These are phyloP conservation scores for Martes martes DNA, from an alignment of 2,113 vertebrate species.

Conservation along the genomic window DNA sequence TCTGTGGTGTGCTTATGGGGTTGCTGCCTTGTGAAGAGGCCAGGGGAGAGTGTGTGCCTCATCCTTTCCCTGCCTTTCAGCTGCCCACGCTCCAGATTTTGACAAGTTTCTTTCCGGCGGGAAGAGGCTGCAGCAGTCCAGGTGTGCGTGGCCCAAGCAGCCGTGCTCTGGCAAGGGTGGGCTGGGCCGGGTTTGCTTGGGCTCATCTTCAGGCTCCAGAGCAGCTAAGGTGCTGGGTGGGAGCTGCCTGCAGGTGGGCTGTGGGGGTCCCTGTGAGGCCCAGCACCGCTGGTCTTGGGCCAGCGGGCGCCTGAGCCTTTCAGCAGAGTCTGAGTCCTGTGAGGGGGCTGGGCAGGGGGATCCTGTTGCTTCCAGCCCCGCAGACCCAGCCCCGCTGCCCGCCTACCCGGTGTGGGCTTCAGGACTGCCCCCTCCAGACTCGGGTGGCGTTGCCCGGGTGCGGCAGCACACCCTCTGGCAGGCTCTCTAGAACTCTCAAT, in stretches of 20 bases:
- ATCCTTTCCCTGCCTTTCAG: not conserved
- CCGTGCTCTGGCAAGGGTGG: not conserved
- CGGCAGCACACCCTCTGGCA: rapidly evolving
- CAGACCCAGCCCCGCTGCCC: not conserved
- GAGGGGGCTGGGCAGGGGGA: no score
- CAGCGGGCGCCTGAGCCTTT: not conserved
- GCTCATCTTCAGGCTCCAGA: not conserved
- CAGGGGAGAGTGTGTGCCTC: not conserved
- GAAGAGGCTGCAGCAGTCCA: not conserved
- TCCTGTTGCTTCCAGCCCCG: not conserved
- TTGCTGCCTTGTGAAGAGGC: not conserved
- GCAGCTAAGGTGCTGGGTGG: not conserved
- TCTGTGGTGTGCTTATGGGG: not conserved
- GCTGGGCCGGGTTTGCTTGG: not conserved
- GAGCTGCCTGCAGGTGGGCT: not conserved
- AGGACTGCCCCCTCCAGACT: not conserved
- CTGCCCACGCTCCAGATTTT: not conserved
- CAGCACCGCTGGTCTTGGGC: not conserved
- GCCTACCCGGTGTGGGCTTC: not conserved
- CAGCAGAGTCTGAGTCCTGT: not conserved
- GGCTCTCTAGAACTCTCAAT: not conserved
- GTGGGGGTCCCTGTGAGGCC: not conserved
- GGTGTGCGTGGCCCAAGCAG: not conserved
- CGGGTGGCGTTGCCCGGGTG: not conserved
- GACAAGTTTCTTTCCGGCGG: not conserved